Base-by-base conservation (phyloP, 2,797 vertebrate genomes). In the Lutjanus argentimaculatus region DNA sequence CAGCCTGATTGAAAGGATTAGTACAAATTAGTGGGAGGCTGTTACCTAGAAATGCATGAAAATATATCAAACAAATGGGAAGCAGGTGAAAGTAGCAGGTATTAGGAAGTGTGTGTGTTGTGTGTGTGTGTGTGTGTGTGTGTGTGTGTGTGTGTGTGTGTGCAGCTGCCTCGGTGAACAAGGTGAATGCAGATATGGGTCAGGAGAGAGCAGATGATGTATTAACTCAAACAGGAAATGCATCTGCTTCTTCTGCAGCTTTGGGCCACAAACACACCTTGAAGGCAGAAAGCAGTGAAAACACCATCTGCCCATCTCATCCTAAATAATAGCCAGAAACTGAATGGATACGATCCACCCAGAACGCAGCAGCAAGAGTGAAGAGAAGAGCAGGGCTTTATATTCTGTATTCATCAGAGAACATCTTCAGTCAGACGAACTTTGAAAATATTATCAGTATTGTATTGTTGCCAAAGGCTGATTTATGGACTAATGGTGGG, bases 21-120 rank as follows among this genome's bases (percentile, higher is more conserved):
- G 89, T 86, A 80, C 62, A 84, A 87, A 88, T 89, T 85, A 92
- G 79, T 48, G 65, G 66, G 65, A 85, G 89, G 83, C 85, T 87
- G 87, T 89, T 89, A 76, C 84, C 76, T 80, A 69, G 85, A 84
- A 87, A 84, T 64, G 84, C 67, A 71, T 51, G 49, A 68, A 82
- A 84, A 84, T 88, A 75, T 72, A 81, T 90, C 85, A 89, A 80
- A 88, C 77, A 58, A 68, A 86, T 83, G 67, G 66, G 76, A 65
- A 63, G 77, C 73, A 69, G 74, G 72, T 81, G 74, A 88, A 61
- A 66, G 65, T 69, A 65, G 40, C 58, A 65, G 77, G 73, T 65
- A 70, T 40, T 6, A 13, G 51, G 73, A 74, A 56, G 25, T 62
- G 30, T 36, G 30, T 71, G 55, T 63, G 68, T n/a, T 80, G 64